Evolutionary conservation across 2,888 invertebrate species (phyloP), one percentile per base, ranked within the genome.

Genomic region (Pristionchus fissidentatus): DNA sequence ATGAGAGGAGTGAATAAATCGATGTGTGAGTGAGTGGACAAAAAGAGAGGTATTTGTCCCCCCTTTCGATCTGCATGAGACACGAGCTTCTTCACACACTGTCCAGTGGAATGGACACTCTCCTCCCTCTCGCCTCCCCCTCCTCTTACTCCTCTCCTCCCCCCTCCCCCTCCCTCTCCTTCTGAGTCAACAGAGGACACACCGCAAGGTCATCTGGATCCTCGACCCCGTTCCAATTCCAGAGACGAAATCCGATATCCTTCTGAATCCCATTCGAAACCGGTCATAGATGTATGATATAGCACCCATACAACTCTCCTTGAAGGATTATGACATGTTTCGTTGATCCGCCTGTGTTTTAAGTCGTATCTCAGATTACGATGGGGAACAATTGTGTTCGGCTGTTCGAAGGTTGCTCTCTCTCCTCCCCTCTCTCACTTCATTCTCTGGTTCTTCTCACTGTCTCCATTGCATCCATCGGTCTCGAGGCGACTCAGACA

Each of bases 81-180:
- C n/a, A n/a, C n/a, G n/a, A 75, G 52, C 77, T 77, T 77, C 77
- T 77, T 35, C 35, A 22, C 15, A 41, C 29, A 77, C 35, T 46
- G 46, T 43, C 29, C 52, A 46, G 26, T 77, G 29, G 49, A 77
- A 77, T 52, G 49, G 49, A 41, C 79, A 32, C 38, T 57, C 79
- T 22, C n/a, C 57, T 79, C 77, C 38, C 86, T 49, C 60, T 22
- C 73, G 4, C 49, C 26, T 66, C 38, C 60, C 35, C 83, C 70
- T 66, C 52, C 41, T 49, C 32, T 70, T 35, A 13, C 29, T 13
- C 70, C 46, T 32, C 49, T 46, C 57, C 83, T 38, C 26, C 43
- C n/a, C 52, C 55, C 49, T 52, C 22, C 41, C 79, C 57, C 4
- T 22, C 29, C 55, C 55, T 19, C 38, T 79, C 78, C 32, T 22